Percentiles rank a stretch among this genome's conserved stretches.
Conservation (phyloP, 1,140 invertebrate genomes). For the Cydia fagiglandana region DNA sequence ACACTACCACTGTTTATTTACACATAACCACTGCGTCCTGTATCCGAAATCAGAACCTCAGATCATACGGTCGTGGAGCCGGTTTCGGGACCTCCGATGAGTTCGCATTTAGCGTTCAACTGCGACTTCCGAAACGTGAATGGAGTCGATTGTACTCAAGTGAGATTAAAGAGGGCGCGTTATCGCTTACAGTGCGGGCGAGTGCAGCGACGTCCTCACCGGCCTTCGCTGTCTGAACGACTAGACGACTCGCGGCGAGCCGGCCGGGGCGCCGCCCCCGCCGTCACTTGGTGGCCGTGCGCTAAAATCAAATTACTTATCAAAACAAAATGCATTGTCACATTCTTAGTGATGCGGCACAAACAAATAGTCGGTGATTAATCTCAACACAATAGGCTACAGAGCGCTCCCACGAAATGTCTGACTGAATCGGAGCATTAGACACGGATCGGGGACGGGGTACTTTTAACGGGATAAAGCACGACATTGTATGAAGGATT, state of each 20-base stretch:
- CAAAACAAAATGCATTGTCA: conserved; percentile 61
- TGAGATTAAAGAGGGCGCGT: conserved; percentile 66
- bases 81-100: conserved; percentile 48
- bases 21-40: conserved; percentile 62
- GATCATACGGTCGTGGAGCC: conserved; percentile 72
- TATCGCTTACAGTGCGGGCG: conserved; percentile 49
- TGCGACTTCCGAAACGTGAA: conserved; percentile 44
- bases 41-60: conserved; percentile 57
- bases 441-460: conserved; percentile 31
- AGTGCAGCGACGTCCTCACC: conserved; percentile 57
- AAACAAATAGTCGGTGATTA: conserved; percentile 52
- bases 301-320: conserved; percentile 69
- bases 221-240: conserved; percentile 56
- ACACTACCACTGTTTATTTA: conserved; percentile 55
- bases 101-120: conserved; percentile 41
- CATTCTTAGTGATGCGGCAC: conserved; percentile 49
- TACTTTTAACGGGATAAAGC: conserved; percentile 32
- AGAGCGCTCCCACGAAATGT: conserved; percentile 63
- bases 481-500: not conserved
- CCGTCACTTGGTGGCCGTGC: conserved; percentile 47
- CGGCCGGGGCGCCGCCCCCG: conserved; percentile 47
- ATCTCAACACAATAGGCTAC: conserved; percentile 46
- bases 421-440: conserved; percentile 53
- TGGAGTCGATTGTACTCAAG: conserved; percentile 51
- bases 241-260: conserved; percentile 44